Evolutionary conservation across 2,797 vertebrate species (phyloP).

Genomic region (Gymnothorax javanicus): DNA sequence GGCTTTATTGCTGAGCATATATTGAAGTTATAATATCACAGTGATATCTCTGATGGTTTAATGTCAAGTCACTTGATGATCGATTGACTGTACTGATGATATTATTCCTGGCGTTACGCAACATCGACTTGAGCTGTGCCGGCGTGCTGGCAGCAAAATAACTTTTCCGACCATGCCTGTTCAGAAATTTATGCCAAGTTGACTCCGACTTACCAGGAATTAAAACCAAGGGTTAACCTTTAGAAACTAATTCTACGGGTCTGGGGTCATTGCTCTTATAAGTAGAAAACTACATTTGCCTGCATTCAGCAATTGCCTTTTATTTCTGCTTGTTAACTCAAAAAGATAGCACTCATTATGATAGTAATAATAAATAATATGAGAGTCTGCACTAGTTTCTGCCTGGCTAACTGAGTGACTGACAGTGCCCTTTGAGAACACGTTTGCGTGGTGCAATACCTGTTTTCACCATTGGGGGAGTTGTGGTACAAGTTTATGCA

Average conservation of each 20-base stretch:
- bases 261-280: neutral
- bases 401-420: too few species aligned
- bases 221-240: neutral
- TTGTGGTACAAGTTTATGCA: too few species aligned
- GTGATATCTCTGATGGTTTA: neutral
- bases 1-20: neutral
- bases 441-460: too few species aligned
- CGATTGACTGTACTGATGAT: constrained; percentile 29
- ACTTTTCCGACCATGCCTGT: neutral
- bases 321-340: too few species aligned
- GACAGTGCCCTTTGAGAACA: too few species aligned
- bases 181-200: neutral
- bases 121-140: neutral
- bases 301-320: neutral
- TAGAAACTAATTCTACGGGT: neutral
- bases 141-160: neutral
- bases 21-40: neutral
- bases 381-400: too few species aligned
- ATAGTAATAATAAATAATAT: too few species aligned
- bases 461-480: too few species aligned
- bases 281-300: neutral
- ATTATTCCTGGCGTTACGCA: constrained; percentile 13
- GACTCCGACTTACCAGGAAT: neutral
- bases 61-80: neutral
- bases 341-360: too few species aligned